Conservation (phyloP, 2,113 vertebrate genomes). For the Nerophis lumbriciformis region DNA sequence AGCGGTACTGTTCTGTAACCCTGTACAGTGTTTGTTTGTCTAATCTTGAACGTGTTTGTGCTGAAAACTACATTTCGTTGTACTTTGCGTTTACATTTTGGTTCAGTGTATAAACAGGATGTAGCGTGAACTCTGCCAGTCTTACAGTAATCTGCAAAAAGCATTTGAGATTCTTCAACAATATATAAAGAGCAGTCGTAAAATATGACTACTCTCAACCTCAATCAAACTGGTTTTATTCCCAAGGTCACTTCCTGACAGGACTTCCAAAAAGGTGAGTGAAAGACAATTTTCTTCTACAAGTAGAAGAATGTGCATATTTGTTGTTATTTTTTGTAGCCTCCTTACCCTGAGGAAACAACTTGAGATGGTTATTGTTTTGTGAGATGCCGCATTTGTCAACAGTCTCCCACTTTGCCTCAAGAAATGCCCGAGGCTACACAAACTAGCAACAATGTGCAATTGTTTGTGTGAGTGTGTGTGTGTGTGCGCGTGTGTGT, state of each 20-base stretch:
- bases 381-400: slow-evolving; percentile 53
- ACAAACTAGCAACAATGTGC: not conserved
- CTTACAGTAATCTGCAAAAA: not conserved
- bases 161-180: not conserved
- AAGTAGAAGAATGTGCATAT: slow-evolving; percentile 17
- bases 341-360: slow-evolving; percentile 22
- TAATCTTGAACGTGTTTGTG: no score
- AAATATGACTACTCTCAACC: not conserved
- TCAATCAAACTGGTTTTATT: not conserved
- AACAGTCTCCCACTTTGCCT: slow-evolving; percentile 38
- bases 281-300: not conserved
- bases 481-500: no score
- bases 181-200: no score
- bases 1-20: no score
- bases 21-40: no score
- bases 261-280: slow-evolving; percentile 1
- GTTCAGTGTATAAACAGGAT: not conserved
- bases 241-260: not conserved
- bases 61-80: no score
- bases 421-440: slow-evolving; percentile 40
- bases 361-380: slow-evolving; percentile 30
- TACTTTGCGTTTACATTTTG: no score
- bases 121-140: not conserved
- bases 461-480: no score
- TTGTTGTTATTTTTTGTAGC: slow-evolving; percentile 23